A percentile compares a stretch with the other conserved stretches of the same genome.
These are phyloP conservation scores for Lordiphosa collinella DNA, from an alignment of 1,140 invertebrate species.

Conservation along the genomic window DNA sequence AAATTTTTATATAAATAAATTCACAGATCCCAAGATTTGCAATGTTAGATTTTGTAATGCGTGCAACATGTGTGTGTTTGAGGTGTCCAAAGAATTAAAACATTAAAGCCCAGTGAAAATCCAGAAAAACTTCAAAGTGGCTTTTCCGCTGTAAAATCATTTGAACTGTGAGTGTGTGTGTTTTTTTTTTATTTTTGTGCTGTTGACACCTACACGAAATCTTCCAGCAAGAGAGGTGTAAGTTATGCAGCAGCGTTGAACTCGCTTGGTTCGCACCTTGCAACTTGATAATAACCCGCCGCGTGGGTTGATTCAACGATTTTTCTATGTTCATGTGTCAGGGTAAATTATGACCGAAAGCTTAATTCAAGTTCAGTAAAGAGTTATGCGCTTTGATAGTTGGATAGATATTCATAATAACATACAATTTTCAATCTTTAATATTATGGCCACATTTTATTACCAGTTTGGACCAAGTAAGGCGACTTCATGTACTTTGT, in stretches of 20 bases:
- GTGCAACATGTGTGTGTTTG: slow-evolving; percentile 26
- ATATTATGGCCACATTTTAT: too few relatives aligned
- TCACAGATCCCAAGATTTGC: slow-evolving; percentile 5
- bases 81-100: slow-evolving; percentile 33
- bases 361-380: slow-evolving; percentile 29
- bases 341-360: slow-evolving; percentile 11
- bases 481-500: too few relatives aligned
- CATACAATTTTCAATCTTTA: too few relatives aligned
- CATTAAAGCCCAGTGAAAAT: slow-evolving; percentile 22
- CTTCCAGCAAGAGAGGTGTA: slow-evolving; percentile 11
- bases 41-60: neutral
- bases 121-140: slow-evolving; percentile 55
- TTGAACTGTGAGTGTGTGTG: slow-evolving; percentile 29
- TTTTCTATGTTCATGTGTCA: slow-evolving; percentile 13
- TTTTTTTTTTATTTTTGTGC: slow-evolving; percentile 5
- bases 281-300: slow-evolving; percentile 47
- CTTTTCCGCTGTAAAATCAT: slow-evolving; percentile 47
- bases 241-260: slow-evolving; percentile 39
- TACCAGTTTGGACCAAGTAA: too few relatives aligned
- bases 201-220: slow-evolving; percentile 70
- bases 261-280: slow-evolving; percentile 56
- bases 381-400: too few relatives aligned
- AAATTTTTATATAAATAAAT: slow-evolving; percentile 28
- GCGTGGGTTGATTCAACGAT: slow-evolving; percentile 62
- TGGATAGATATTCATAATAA: too few relatives aligned